These are phyloP conservation scores for Astropecten irregularis DNA, from an alignment of 53 echinoderm and acorn worm species.

Conservation along the genomic window DNA sequence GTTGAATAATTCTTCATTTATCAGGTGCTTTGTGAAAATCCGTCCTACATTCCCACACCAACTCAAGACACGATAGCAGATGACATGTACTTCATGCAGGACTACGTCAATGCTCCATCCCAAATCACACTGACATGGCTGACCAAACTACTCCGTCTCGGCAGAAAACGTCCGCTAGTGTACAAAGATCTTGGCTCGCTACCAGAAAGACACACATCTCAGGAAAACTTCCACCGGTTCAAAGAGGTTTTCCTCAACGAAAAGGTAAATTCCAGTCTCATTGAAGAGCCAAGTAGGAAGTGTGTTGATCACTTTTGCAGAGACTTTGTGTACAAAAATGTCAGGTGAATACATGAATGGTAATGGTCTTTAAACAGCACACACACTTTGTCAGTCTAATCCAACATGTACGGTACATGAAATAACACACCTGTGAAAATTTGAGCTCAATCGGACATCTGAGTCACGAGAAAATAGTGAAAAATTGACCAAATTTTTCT, in stretches of 20 bases:
- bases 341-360: too few relatives aligned
- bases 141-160: slow-evolving; percentile 43
- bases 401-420: too few relatives aligned
- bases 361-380: too few relatives aligned
- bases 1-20: too few relatives aligned
- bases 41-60: slow-evolving; percentile 2
- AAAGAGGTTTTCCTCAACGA: slow-evolving; percentile 17
- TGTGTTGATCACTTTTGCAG: too few relatives aligned
- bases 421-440: too few relatives aligned
- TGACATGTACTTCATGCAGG: slow-evolving; percentile 54
- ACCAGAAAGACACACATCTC: slow-evolving; percentile 43
- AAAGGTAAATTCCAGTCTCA: slow-evolving; percentile 20
- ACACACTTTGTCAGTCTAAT: too few relatives aligned
- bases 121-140: slow-evolving; percentile 48
- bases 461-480: too few relatives aligned
- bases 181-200: slow-evolving; percentile 56
- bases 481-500: too few relatives aligned
- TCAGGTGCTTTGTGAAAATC: background rate
- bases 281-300: too few relatives aligned
- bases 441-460: too few relatives aligned
- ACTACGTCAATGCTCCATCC: slow-evolving; percentile 45
- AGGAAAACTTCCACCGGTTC: slow-evolving; percentile 24
- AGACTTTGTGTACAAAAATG: too few relatives aligned
- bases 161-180: slow-evolving; percentile 49
- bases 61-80: slow-evolving; percentile 34